Evolutionary conservation across 1,140 invertebrate genomes (phyloP).

Genomic region (Ceratosolen fusciceps): DNA sequence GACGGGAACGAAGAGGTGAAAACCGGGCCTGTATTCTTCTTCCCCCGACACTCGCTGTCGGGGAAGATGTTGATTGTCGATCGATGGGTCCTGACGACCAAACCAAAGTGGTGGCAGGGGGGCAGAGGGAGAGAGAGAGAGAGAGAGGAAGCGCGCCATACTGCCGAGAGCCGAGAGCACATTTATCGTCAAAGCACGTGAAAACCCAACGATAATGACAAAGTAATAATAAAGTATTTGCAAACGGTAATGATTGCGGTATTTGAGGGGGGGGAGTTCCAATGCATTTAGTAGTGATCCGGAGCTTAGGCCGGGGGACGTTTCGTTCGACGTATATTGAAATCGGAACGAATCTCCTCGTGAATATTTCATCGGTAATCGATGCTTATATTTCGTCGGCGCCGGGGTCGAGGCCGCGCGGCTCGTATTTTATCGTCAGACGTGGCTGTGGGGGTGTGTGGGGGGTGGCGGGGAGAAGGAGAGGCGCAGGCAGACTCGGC

Average conservation of each 20-base stretch:
- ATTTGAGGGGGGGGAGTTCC: neutral
- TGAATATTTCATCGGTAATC: neutral
- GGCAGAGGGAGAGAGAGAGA: neutral
- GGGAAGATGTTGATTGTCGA: no score
- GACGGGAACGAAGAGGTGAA: neutral
- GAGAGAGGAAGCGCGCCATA: neutral
- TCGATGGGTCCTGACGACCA: no score
- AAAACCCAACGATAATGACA: neutral
- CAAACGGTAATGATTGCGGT: neutral
- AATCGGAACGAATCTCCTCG: neutral
- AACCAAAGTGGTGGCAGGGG: no score
- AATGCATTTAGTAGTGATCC: neutral
- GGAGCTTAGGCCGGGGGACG: neutral
- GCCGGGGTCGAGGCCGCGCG: neutral
- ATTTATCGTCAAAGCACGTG: neutral
- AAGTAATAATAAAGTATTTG: slow-evolving; percentile 1
- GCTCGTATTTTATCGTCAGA: neutral
- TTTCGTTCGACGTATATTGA: neutral
- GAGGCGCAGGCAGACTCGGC: no score
- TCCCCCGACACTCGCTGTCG: no score
- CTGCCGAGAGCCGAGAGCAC: neutral
- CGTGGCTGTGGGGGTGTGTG: neutral
- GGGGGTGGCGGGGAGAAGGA: no score
- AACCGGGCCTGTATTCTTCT: no score
- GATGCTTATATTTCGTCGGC: neutral